Evolutionary conservation across 2,113 vertebrate species (phyloP).

Genomic region (Turnix velox): DNA sequence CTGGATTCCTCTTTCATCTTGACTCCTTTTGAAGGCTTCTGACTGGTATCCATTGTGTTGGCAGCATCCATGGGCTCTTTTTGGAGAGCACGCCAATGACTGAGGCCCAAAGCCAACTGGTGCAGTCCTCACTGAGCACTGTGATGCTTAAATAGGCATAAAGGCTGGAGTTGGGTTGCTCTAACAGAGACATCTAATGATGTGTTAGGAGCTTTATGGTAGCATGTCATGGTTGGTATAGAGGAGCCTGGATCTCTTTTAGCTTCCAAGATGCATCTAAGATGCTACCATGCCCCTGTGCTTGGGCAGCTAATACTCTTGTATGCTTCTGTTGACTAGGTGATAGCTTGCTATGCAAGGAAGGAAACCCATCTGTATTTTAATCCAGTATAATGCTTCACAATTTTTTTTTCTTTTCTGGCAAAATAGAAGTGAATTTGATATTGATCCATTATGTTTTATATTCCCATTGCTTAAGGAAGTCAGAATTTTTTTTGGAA

Average conservation of each 20-base stretch:
- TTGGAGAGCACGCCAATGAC: not conserved
- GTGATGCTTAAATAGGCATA: slow-evolving; percentile 1
- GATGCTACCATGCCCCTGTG: not conserved
- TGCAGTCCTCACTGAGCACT: not conserved
- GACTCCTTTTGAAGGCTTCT: not conserved
- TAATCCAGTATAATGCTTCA: not conserved
- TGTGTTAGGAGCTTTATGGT: not conserved
- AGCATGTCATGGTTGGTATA: not conserved
- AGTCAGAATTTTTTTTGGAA: not conserved
- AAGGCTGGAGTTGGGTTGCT: not conserved
- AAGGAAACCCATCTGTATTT: not conserved
- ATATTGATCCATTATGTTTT: not conserved
- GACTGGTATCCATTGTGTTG: slow-evolving; percentile 25
- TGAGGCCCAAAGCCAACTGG: slow-evolving; percentile 34
- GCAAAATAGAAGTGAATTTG: not conserved
- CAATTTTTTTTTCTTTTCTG: not conserved
- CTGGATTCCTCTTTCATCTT: not conserved
- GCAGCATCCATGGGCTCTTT: not conserved
- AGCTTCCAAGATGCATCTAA: not conserved
- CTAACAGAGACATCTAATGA: not conserved
- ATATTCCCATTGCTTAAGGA: not conserved
- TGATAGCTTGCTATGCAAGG: not conserved
- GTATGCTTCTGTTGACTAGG: not conserved
- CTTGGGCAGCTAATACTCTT: not conserved
- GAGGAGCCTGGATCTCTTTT: not conserved